A percentile compares a stretch with the other conserved stretches of the same genome.
phyloP scores from a whole-genome alignment of 37 sponge, comb jelly and placozoan genomes.

The Geodia barretti region DNA sequence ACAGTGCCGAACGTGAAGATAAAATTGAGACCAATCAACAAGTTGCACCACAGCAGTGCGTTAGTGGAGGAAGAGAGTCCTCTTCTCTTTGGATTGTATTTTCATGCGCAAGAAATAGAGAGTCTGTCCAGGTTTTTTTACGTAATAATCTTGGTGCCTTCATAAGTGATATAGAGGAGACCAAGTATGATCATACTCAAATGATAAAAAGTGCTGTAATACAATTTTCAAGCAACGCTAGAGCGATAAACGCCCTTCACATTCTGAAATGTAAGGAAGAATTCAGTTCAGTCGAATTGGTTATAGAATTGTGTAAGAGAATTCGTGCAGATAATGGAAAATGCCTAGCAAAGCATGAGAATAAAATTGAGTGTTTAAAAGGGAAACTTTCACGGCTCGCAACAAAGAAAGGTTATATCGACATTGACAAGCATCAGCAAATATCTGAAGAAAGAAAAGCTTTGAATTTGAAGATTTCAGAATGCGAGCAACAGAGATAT shows the following conservation, averaged over 20 bases:
- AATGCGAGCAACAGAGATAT: constrained; percentile 10
- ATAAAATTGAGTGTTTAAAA: constrained; percentile 8
- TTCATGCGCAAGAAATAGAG: neutral
- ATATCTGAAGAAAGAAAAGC: neutral
- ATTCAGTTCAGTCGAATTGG: neutral
- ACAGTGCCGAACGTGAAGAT: too few species aligned
- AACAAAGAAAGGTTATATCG: constrained; percentile 22
- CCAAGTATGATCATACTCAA: neutral
- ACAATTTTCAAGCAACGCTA: constrained; percentile 22
- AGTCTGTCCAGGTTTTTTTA: neutral
- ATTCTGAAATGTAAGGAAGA: neutral
- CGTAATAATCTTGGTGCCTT: neutral
- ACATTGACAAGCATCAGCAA: neutral
- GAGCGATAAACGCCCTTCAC: constrained; percentile 23
- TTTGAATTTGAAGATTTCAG: neutral
- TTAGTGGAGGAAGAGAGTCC: too few species aligned
- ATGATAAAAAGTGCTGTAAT: neutral
- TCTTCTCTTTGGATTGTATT: neutral
- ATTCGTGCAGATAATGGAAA: neutral
- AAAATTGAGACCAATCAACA: too few species aligned
- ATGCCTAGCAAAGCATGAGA: neutral
- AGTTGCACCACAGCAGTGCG: too few species aligned
- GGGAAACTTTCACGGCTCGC: neutral
- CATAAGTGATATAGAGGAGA: neutral
- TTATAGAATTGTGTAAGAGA: constrained; percentile 5